Evolutionary conservation across 2,888 invertebrate species (phyloP), one percentile per base, ranked within the genome.

Genomic region (Catocala sponsa): DNA sequence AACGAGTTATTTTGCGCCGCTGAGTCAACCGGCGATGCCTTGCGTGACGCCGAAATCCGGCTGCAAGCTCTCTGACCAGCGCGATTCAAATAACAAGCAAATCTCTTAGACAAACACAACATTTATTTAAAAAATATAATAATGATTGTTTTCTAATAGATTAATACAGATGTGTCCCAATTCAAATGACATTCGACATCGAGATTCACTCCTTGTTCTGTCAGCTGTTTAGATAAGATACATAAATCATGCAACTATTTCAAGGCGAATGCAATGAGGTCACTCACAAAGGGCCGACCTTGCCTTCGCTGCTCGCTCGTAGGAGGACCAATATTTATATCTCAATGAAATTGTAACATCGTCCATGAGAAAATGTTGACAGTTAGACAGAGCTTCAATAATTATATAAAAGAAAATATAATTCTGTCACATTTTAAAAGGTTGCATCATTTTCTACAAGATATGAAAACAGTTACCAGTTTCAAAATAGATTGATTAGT

Each of bases 221-320:
- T 82, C 81, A 83, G 85, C 84, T 85, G 85, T 86, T 87, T 80
- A 89, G 88, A 90, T 88, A 90, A 88, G 83, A 87, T 80, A 85
- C 82, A 88, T 89, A 86, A 89, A 91, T 91, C 90, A 89, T 91
- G 88, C 90, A 91, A 91, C 91, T 91, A 92, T 93, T 93, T 87
- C 94, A 94, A 93, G 93, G 92, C 88, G 84, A 92, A 75, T 87
- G 83, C 89, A 91, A 89, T 90, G 91, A 91, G 92, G 94, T 86
- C 92, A 90, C 85, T 85, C 83, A 89, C 89, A 88, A 90, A 92
- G 91, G 92, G 89, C 80, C 84, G 88, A 86, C 92, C 92, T 92
- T 92, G 91, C 87, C 87, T 87, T 87, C 87, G 86, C 86, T 81
- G 81, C 78, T 84, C 80, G 79, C 79, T 87, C 70, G 87, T 87